Conservation (phyloP, 2,113 vertebrate genomes). For the Neoarius graeffei region DNA sequence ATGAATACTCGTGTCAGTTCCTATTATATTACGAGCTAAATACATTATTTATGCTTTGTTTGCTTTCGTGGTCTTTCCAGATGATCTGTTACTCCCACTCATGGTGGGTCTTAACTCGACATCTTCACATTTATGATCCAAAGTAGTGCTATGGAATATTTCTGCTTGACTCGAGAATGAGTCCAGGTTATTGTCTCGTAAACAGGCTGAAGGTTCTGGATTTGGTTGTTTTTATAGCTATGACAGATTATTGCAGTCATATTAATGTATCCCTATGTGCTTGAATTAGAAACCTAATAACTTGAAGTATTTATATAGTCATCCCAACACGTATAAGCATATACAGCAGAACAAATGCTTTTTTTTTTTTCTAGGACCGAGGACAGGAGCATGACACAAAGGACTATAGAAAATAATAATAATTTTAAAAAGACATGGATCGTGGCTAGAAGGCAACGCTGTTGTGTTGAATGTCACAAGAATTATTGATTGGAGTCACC, state of each 20-base stretch:
- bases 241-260: background rate
- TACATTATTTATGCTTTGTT: background rate
- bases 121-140: background rate
- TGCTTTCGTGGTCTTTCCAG: background rate
- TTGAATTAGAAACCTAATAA: background rate
- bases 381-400: background rate
- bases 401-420: no score
- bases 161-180: background rate
- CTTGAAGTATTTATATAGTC: background rate
- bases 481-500: background rate
- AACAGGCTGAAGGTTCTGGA: background rate
- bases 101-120: background rate
- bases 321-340: background rate
- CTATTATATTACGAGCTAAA: background rate
- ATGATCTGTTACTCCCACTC: background rate
- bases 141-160: background rate
- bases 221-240: background rate
- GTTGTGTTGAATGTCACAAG: slow-evolving; percentile 7
- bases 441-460: background rate
- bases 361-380: background rate
- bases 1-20: background rate
- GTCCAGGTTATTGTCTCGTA: background rate
- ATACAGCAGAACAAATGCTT: background rate
- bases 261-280: background rate
- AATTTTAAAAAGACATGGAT: background rate